Evolutionary conservation across 1,140 invertebrate genomes (phyloP).

Genomic region (Drosophila triauraria): DNA sequence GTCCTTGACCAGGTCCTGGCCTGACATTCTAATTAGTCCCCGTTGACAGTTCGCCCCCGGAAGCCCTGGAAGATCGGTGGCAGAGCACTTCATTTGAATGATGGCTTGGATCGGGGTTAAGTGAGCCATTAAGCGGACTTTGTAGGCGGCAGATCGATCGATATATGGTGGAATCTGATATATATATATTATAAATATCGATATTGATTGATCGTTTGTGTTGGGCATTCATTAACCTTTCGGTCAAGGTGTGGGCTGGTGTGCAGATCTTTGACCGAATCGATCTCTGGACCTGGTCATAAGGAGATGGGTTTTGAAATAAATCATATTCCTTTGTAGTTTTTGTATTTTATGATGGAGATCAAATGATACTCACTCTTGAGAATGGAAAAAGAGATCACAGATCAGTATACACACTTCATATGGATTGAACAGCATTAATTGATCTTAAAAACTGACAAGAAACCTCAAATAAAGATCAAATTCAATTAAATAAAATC

Average conservation of each 20-base stretch:
- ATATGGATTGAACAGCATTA: not conserved
- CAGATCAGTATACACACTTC: not conserved
- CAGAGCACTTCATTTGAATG: constrained; percentile 35
- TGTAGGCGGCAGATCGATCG: constrained; percentile 45
- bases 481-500: too few relatives aligned
- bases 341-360: not conserved
- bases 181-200: too few relatives aligned
- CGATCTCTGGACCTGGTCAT: not conserved
- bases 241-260: constrained; percentile 21
- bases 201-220: constrained; percentile 22
- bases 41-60: constrained; percentile 56
- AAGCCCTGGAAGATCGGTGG: constrained; percentile 16
- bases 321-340: not conserved
- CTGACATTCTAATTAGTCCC: constrained; percentile 60
- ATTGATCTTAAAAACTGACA: too few relatives aligned
- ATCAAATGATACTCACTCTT: too few relatives aligned
- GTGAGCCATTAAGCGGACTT: constrained; percentile 38
- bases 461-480: too few relatives aligned
- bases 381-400: not conserved
- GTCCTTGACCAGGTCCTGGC: constrained; percentile 27
- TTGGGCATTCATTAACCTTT: constrained; percentile 5
- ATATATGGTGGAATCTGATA: not conserved
- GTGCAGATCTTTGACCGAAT: constrained; percentile 9
- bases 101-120: constrained; percentile 17
- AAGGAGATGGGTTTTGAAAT: not conserved